Percentiles rank a stretch among this genome's conserved stretches.
Evolutionary conservation across 2,113 vertebrate genomes (phyloP).

Genomic region (Bufo bufo): DNA sequence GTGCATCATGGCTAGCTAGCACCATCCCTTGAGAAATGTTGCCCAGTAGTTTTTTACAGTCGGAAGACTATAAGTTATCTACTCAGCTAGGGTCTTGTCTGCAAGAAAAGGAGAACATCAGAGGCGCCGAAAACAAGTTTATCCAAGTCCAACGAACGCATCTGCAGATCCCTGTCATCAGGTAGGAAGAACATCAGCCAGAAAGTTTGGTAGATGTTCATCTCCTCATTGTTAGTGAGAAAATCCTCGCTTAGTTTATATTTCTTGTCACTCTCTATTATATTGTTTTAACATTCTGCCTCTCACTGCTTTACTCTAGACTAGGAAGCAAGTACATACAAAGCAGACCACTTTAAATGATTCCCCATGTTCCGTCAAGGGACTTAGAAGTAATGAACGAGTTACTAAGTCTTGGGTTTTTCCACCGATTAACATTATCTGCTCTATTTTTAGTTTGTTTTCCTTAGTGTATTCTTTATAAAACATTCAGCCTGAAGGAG

Average conservation of each 20-base stretch:
- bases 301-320: background rate
- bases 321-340: background rate
- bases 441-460: slow-evolving; percentile 37
- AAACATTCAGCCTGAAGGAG: background rate
- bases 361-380: background rate
- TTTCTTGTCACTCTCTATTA: background rate
- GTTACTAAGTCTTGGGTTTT: slow-evolving; percentile 7
- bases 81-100: slow-evolving; percentile 14
- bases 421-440: background rate
- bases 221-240: background rate
- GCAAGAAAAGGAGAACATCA: background rate
- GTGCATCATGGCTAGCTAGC: slow-evolving; percentile 29
- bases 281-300: background rate
- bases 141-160: slow-evolving; percentile 39
- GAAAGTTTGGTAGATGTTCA: background rate
- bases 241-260: background rate
- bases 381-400: background rate
- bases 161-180: slow-evolving; percentile 49
- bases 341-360: background rate
- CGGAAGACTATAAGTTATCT: background rate
- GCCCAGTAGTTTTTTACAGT: background rate
- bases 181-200: slow-evolving; percentile 22
- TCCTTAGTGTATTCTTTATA: slow-evolving; percentile 13
- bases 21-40: slow-evolving; percentile 42
- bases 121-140: background rate